Base-by-base conservation (phyloP, 2,888 invertebrate species). In the Zaprionus bogoriensis region DNA sequence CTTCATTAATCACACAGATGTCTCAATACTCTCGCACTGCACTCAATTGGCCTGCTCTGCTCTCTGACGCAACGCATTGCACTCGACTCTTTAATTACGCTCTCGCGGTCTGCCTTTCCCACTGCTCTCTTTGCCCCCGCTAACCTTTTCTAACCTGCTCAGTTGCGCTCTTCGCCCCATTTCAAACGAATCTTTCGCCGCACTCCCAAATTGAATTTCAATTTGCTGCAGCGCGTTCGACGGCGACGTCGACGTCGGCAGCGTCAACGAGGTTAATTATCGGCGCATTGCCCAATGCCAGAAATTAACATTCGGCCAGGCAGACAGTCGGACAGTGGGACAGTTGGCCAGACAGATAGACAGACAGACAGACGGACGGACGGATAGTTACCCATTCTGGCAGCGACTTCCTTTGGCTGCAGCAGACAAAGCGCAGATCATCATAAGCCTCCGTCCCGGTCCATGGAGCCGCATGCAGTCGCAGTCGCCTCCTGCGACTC, bases 231-330 rank as follows among this genome's bases (percentile, higher is more conserved):
- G n/a, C n/a, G n/a, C 67, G 38, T 39, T 22, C 39, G 41, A 36
- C 32, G 52, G 39, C 60, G 60, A n/a, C n/a, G n/a, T n/a, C n/a
- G n/a, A n/a, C n/a, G n/a, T n/a, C n/a, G n/a, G n/a, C 42, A 74
- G 60, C 85, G 72, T 58, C 64, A 82, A 77, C 71, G 78, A 81
- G 87, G 82, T 87, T 82, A 82, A 87, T 82, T 77, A 82, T 84
- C 79, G 67, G 54, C 65, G 46, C 61, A 75, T 87, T 82, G 82
- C 73, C 57, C 76, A 81, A 81, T 87, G 74, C 32, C 39, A 42
- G 74, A 86, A 81, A 83, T 83, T 86, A 77, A 80, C 84, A 86
- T 58, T 53, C 20, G 47, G 47, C 17, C 41, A 20, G 52, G 30
- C 46, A 20, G 44, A 19, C 38, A 36, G 45, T 46, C 47, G 36